These are phyloP conservation scores for Pantherophis vulpinus DNA, from an alignment of 2,797 vertebrate species.

Conservation along the genomic window DNA sequence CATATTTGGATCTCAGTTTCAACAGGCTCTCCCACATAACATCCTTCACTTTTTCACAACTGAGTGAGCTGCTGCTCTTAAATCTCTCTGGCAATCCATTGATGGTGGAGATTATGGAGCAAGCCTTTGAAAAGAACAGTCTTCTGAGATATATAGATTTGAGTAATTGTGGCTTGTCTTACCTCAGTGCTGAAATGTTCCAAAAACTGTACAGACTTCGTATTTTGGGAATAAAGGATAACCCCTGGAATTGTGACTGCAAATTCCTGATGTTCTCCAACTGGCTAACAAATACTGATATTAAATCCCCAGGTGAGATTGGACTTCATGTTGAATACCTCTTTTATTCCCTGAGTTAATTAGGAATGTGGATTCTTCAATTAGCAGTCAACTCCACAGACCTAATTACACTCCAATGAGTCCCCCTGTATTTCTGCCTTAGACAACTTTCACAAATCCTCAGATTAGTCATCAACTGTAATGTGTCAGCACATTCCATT, in stretches of 20 bases:
- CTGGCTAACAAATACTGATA: slow-evolving; percentile 33
- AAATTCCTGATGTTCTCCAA: slow-evolving; percentile 76
- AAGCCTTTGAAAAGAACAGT: slow-evolving; percentile 75
- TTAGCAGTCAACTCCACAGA: background rate
- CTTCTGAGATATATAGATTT: slow-evolving; percentile 80
- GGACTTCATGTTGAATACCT: background rate
- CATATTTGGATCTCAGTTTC: slow-evolving; percentile 83
- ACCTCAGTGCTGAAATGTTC: slow-evolving; percentile 70
- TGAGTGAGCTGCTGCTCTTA: slow-evolving; percentile 78
- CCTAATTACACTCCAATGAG: background rate
- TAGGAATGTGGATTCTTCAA: background rate
- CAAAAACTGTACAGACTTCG: slow-evolving; percentile 69
- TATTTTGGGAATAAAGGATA: slow-evolving; percentile 76
- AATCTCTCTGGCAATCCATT: slow-evolving; percentile 80
- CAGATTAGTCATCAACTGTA: background rate
- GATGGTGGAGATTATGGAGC: slow-evolving; percentile 71
- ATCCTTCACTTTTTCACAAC: slow-evolving; percentile 75
- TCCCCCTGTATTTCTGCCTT: background rate
- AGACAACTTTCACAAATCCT: background rate
- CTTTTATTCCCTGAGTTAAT: background rate
- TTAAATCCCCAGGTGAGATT: background rate
- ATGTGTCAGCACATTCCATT: background rate
- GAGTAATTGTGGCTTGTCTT: slow-evolving; percentile 76
- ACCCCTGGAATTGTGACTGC: slow-evolving; percentile 85
- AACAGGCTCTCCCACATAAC: slow-evolving; percentile 76